phyloP scores from a whole-genome alignment of 2,113 vertebrate genomes.

The Brevimyrus niger region DNA sequence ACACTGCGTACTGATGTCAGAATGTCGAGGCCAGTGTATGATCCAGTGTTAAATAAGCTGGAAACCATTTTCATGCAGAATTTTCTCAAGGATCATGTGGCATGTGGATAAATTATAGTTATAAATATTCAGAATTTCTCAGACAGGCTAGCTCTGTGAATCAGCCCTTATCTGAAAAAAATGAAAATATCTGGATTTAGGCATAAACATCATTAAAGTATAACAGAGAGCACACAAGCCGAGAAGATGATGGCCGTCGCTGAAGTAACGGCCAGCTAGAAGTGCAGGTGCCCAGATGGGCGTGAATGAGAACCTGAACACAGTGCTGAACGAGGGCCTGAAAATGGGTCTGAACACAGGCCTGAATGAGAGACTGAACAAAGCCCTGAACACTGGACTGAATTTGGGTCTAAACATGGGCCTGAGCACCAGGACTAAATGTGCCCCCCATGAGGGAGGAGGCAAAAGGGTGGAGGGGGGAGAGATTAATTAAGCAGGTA shows the following conservation, averaged over 20 bases:
- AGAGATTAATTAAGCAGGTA: conserved; percentile 21
- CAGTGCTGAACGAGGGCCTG: background rate
- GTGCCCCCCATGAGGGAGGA: background rate
- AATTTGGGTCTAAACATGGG: background rate
- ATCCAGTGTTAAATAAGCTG: background rate
- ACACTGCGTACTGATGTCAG: background rate
- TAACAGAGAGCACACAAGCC: background rate
- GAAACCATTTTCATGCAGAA: background rate
- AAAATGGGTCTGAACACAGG: background rate
- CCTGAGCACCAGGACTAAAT: background rate
- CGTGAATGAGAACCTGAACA: background rate
- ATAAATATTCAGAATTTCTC: background rate
- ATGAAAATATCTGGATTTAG: background rate
- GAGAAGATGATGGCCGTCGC: background rate
- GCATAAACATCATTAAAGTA: background rate
- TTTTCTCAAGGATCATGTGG: background rate
- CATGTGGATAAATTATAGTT: background rate
- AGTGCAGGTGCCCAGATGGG: background rate
- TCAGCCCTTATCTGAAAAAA: background rate
- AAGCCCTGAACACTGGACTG: background rate
- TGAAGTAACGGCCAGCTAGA: background rate
- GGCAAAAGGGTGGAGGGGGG: background rate
- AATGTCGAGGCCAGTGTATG: background rate
- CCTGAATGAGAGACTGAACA: background rate
- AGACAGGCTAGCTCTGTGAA: background rate